A percentile compares a stretch with the other conserved stretches of the same genome.
These are phyloP conservation scores for Alaudala cheleensis DNA, from an alignment of 2,113 vertebrate genomes.

Conservation along the genomic window DNA sequence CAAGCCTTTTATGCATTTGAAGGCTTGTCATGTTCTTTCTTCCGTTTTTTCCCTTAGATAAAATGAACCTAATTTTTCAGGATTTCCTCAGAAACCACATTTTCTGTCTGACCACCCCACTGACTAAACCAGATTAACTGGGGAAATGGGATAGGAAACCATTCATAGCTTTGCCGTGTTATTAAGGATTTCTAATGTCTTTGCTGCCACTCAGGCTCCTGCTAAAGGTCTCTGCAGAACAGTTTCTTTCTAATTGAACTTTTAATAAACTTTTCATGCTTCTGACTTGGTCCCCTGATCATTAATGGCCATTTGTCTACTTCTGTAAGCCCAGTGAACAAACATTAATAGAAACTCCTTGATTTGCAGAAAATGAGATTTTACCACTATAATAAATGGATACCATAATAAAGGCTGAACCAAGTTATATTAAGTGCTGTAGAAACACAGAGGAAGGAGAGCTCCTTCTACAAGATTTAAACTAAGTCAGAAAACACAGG, in stretches of 20 bases:
- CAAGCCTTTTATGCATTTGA: background rate
- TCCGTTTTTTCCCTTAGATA: background rate
- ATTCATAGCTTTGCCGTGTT: background rate
- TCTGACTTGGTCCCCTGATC: background rate
- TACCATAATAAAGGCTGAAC: background rate
- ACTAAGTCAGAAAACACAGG: background rate
- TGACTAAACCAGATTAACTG: background rate
- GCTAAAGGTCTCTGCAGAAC: background rate
- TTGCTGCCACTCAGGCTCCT: background rate
- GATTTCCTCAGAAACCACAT: background rate
- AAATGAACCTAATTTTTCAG: background rate
- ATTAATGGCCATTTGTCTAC: background rate
- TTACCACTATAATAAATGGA: background rate
- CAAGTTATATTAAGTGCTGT: background rate
- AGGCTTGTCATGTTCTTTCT: background rate
- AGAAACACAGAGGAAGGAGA: background rate
- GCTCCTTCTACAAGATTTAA: background rate
- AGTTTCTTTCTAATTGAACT: background rate
- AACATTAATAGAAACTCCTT: background rate
- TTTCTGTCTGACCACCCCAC: background rate
- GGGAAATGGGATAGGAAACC: background rate
- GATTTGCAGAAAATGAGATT: background rate
- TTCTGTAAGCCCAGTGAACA: background rate
- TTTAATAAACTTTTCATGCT: background rate
- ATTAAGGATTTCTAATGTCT: background rate